These are phyloP conservation scores for Phalanger gymnotis DNA, from an alignment of 2,797 vertebrate species.

Conservation along the genomic window DNA sequence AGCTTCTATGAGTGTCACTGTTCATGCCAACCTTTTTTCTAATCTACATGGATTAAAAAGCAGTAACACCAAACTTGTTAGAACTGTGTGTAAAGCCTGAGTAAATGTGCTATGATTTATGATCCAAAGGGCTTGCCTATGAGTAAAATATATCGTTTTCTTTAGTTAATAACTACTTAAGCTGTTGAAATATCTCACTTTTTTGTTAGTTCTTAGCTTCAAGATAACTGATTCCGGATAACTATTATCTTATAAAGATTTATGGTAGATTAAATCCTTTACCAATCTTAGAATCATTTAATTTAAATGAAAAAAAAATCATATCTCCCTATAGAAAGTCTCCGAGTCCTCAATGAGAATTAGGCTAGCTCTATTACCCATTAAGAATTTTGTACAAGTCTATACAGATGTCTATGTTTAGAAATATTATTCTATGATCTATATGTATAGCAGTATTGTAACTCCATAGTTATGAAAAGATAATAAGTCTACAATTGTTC, in stretches of 20 bases:
- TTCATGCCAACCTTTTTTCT: neutral
- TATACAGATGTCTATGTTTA: conserved; percentile 54
- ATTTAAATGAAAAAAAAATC: conserved; percentile 60
- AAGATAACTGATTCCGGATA: neutral
- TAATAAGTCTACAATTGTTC: conserved; percentile 64
- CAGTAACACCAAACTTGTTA: neutral
- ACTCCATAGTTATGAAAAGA: conserved; percentile 65
- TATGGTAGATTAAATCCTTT: neutral
- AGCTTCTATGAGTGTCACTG: neutral
- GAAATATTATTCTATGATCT: conserved; percentile 60
- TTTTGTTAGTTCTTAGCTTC: neutral
- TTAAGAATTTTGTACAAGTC: conserved; percentile 57
- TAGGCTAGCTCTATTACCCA: conserved; percentile 54
- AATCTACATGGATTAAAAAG: neutral
- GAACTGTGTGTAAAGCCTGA: neutral
- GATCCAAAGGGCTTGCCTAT: neutral
- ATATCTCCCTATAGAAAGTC: conserved; percentile 57
- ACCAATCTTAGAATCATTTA: conserved; percentile 32
- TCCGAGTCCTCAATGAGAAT: conserved; percentile 67
- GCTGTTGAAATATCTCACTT: neutral
- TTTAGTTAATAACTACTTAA: neutral
- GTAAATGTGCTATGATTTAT: neutral
- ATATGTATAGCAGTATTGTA: conserved; percentile 54
- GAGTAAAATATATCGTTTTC: neutral
- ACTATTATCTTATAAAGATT: neutral